phyloP scores from a whole-genome alignment of 2,113 vertebrate genomes.

The Chaetodon trifascialis region DNA sequence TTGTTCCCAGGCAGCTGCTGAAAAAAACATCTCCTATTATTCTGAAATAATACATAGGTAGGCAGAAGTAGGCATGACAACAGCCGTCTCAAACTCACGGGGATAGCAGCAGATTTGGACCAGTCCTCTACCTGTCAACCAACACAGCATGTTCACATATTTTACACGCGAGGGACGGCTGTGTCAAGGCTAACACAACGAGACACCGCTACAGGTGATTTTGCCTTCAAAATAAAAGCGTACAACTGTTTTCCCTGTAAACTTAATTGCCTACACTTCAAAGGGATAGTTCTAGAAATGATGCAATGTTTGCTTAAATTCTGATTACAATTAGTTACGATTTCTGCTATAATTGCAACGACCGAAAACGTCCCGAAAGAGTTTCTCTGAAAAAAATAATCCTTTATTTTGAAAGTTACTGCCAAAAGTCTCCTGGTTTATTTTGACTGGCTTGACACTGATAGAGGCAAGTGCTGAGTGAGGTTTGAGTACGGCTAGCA shows the following conservation, averaged over 20 bases:
- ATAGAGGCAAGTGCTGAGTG: neutral
- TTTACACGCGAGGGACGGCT: slow-evolving; percentile 1
- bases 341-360: rapidly evolving
- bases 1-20: neutral
- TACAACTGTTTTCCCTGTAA: rapidly evolving
- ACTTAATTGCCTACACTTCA: rapidly evolving
- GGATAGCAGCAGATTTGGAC: neutral
- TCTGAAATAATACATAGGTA: neutral
- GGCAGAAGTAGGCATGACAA: neutral
- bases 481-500: slow-evolving; percentile 45
- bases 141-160: neutral
- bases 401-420: slow-evolving; percentile 48
- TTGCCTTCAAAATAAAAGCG: slow-evolving; percentile 61
- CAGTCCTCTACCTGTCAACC: slow-evolving; percentile 31
- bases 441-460: slow-evolving; percentile 42
- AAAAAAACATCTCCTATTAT: neutral
- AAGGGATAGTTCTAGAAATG: rapidly evolving
- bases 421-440: slow-evolving; percentile 14
- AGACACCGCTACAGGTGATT: neutral
- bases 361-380: neutral
- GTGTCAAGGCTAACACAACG: neutral
- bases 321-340: rapidly evolving
- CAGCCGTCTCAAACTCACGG: neutral
- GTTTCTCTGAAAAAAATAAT: rapidly evolving
- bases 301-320: rapidly evolving